Evolutionary conservation across 2,888 invertebrate species (phyloP).

Genomic region (Drosophila kambysellisi): DNA sequence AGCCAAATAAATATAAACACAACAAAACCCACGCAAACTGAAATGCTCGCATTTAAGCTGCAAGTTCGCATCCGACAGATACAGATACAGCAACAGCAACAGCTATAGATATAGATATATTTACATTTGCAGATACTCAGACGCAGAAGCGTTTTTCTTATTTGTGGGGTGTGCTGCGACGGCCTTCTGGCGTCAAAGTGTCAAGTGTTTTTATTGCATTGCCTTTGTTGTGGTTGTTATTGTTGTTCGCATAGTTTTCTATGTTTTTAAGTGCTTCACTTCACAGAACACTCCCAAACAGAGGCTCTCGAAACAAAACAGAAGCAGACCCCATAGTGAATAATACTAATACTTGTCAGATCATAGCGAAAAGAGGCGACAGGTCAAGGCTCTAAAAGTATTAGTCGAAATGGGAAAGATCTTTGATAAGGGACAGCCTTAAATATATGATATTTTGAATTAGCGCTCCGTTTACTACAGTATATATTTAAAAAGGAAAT

Average conservation of each 20-base stretch:
- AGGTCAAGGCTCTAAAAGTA: not conserved
- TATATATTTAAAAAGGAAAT: not conserved
- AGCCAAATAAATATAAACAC: conserved; percentile 80
- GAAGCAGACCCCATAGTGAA: conserved; percentile 8
- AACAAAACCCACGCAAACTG: conserved; percentile 45
- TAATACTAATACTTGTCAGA: conserved; percentile 9
- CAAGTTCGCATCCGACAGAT: conserved; percentile 41
- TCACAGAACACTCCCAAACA: not conserved
- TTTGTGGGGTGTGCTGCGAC: conserved; percentile 22
- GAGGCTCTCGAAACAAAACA: conserved; percentile 16
- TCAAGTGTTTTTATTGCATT: conserved; percentile 77
- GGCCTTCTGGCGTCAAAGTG: conserved; percentile 57
- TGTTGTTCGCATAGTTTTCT: conserved; percentile 44
- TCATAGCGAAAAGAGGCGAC: not conserved
- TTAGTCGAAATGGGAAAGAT: not conserved
- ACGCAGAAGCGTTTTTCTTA: conserved; percentile 4
- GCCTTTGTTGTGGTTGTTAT: conserved; percentile 41
- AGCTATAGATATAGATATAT: conserved; percentile 24
- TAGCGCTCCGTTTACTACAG: not conserved
- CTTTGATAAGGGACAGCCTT: not conserved
- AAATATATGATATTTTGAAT: no score
- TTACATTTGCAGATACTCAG: conserved; percentile 28
- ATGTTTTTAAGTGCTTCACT: conserved; percentile 62
- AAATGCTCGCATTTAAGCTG: conserved; percentile 33
- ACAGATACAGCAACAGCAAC: not conserved